Evolutionary conservation across 2,797 vertebrate genomes (phyloP).

Genomic region (Dryobates pubescens): DNA sequence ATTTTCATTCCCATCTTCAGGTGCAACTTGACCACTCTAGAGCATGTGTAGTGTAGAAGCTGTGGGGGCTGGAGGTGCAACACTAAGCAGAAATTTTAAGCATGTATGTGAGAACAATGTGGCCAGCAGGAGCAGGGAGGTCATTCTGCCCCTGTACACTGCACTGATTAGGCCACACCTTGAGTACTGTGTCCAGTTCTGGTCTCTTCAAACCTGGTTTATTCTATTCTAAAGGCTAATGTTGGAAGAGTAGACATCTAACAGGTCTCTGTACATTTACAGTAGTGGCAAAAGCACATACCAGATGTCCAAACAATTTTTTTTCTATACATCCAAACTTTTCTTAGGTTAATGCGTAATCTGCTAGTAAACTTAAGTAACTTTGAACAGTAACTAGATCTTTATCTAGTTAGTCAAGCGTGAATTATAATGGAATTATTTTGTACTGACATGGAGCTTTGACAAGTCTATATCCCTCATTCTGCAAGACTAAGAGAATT

Average conservation of each 20-base stretch:
- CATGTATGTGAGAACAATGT: neutral
- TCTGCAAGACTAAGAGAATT: neutral
- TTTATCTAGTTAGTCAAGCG: neutral
- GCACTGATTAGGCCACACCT: too few relatives aligned
- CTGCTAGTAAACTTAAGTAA: neutral
- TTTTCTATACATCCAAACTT: neutral
- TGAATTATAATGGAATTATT: neutral
- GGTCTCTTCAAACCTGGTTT: too few relatives aligned
- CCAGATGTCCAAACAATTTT: neutral
- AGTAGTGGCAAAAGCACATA: neutral
- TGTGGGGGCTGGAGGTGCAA: neutral
- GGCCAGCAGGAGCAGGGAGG: too few relatives aligned
- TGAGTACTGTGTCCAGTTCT: too few relatives aligned
- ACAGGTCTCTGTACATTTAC: neutral
- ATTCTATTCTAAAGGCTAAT: neutral
- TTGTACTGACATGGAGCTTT: neutral
- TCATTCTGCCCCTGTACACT: too few relatives aligned
- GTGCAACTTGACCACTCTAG: neutral
- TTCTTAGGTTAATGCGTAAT: neutral
- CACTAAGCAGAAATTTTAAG: neutral
- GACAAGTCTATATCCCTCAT: neutral
- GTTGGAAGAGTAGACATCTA: neutral
- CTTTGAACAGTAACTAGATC: neutral
- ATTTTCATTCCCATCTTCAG: neutral
- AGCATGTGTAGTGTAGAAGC: neutral